Conservation (phyloP, 2,113 vertebrate species). For the Charina bottae region DNA sequence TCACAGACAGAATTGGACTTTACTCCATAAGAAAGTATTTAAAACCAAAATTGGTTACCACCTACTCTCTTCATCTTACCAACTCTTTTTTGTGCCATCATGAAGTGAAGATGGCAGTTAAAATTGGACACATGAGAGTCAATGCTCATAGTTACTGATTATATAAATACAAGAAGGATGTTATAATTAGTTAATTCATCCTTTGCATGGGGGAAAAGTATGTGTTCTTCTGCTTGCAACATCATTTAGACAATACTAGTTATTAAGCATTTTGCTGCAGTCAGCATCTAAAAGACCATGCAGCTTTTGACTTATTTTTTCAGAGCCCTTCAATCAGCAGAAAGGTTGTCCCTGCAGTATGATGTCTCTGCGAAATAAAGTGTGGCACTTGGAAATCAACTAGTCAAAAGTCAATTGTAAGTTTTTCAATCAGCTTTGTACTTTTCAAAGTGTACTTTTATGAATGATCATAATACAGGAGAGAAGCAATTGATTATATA, state of each 20-base stretch:
- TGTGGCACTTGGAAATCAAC: constrained; percentile 34
- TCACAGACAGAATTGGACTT: no score
- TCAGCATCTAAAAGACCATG: constrained; percentile 72
- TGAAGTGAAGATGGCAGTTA: constrained; percentile 68
- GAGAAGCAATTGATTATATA: constrained; percentile 47
- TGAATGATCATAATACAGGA: constrained; percentile 54
- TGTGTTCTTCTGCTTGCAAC: constrained; percentile 74
- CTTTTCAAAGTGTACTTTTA: constrained; percentile 41
- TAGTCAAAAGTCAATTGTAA: constrained; percentile 43
- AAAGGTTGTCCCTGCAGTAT: constrained; percentile 43
- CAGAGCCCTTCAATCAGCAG: constrained; percentile 77
- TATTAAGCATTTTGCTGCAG: constrained; percentile 78
- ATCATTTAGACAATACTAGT: constrained; percentile 78
- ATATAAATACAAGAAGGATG: constrained; percentile 78
- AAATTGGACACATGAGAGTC: constrained; percentile 69
- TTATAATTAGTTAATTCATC: constrained; percentile 84
- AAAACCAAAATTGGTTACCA: background rate
- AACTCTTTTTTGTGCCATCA: constrained; percentile 51
- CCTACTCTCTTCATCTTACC: constrained; percentile 17
- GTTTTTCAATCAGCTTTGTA: constrained; percentile 58
- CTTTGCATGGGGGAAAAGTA: constrained; percentile 78
- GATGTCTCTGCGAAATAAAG: constrained; percentile 48
- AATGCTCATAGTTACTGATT: constrained; percentile 79
- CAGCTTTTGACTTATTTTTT: constrained; percentile 57
- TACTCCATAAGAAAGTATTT: no score